Percentiles rank a stretch among this genome's conserved stretches.
Conservation (phyloP, 2,113 vertebrate genomes). For the Cynoglossus semilaevis region DNA sequence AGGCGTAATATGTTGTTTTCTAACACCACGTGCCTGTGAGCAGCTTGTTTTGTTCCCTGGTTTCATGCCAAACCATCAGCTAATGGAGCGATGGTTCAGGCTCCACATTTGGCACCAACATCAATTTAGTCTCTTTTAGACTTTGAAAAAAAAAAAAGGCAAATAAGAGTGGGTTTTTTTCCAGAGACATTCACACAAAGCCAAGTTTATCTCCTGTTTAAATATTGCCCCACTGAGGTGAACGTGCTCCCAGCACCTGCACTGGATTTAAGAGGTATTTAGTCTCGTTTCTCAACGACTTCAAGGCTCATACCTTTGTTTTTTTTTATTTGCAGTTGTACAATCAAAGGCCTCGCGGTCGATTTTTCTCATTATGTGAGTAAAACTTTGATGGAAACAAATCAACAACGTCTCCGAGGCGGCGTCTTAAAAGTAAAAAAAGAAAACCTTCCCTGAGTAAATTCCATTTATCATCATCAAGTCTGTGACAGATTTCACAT, state of each 20-base stretch:
- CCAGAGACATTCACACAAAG: neutral
- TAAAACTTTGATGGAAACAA: too few species aligned
- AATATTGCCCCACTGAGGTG: constrained; percentile 10
- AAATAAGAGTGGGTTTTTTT: constrained; percentile 4
- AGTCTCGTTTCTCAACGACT: too few species aligned
- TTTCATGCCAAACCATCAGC: constrained; percentile 4
- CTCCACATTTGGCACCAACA: neutral
- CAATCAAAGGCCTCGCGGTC: too few species aligned
- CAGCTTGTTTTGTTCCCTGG: too few species aligned
- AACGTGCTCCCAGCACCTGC: neutral
- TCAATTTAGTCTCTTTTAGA: neutral
- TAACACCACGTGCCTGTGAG: too few species aligned
- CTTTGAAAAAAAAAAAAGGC: neutral
- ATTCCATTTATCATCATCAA: constrained; percentile 23
- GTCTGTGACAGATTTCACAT: constrained; percentile 27
- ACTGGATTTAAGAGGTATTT: too few species aligned
- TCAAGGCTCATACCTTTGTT: too few species aligned
- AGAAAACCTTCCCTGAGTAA: constrained; percentile 24
- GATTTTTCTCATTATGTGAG: too few species aligned
- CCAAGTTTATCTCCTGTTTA: neutral
- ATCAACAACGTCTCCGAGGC: too few species aligned
- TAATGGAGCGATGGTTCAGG: neutral
- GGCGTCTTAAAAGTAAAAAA: constrained; percentile 12
- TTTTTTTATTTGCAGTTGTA: too few species aligned
- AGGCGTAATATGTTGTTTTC: neutral